Percentiles rank a stretch among this genome's conserved stretches.
phyloP scores from a whole-genome alignment of 2,888 invertebrate genomes.

The Gymnocheta viridis region DNA sequence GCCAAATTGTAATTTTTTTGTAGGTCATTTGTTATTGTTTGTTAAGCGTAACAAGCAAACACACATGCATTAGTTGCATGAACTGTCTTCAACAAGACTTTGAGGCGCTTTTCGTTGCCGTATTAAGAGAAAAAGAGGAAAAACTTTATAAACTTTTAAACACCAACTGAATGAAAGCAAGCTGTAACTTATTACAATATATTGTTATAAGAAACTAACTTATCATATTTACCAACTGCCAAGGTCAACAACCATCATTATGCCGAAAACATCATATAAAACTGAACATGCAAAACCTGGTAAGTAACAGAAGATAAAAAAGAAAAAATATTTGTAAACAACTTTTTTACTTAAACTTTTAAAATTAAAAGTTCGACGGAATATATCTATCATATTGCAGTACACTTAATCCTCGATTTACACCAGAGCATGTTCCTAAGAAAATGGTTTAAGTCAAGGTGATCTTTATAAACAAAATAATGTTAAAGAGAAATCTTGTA shows the following conservation, averaged over 20 bases:
- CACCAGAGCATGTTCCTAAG: too few relatives aligned
- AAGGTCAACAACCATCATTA: conserved; percentile 47
- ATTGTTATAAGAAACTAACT: neutral
- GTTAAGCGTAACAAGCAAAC: conserved; percentile 22
- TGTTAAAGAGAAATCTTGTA: too few relatives aligned
- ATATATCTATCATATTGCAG: too few relatives aligned
- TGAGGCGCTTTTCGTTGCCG: conserved; percentile 38
- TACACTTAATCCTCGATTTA: too few relatives aligned
- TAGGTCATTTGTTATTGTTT: conserved; percentile 54
- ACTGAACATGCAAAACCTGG: conserved; percentile 21
- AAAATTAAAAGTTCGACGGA: too few relatives aligned
- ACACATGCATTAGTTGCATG: conserved; percentile 28
- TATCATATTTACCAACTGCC: conserved; percentile 12
- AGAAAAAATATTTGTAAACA: neutral
- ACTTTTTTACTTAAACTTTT: too few relatives aligned
- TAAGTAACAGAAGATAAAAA: conserved; percentile 42
- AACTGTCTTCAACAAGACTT: conserved; percentile 48
- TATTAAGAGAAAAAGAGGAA: neutral
- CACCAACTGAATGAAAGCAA: neutral
- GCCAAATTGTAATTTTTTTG: conserved; percentile 44
- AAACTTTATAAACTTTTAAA: neutral
- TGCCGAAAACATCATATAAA: conserved; percentile 47
- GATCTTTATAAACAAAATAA: too few relatives aligned
- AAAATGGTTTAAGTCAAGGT: too few relatives aligned
- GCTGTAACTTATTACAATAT: neutral